phyloP scores from a whole-genome alignment of 2,797 vertebrate species.

The Chloroceryle amazona region DNA sequence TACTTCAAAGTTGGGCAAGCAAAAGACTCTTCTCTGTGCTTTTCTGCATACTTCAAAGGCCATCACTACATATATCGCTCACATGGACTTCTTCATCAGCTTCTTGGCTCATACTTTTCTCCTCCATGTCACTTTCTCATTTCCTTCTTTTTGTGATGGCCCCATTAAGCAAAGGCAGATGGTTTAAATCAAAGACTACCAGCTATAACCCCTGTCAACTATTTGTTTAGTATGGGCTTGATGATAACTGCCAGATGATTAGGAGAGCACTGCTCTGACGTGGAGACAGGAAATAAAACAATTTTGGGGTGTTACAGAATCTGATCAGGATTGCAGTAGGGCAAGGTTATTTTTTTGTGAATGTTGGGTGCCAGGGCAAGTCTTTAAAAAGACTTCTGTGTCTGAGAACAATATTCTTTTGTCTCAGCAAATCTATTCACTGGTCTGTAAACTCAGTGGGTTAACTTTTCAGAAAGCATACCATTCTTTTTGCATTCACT shows the following conservation, averaged over 20 bases:
- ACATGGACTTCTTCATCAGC: background rate
- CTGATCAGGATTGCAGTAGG: background rate
- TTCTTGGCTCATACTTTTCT: background rate
- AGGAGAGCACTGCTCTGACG: background rate
- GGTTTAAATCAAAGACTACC: background rate
- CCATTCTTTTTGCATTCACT: background rate
- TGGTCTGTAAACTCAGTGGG: background rate
- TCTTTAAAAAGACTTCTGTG: background rate
- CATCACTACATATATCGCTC: background rate
- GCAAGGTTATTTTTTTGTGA: background rate
- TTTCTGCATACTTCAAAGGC: background rate
- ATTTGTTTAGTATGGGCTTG: background rate
- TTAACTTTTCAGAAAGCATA: background rate
- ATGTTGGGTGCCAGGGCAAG: background rate
- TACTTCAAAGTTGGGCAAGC: background rate
- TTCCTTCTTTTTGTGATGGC: background rate
- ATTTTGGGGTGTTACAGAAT: background rate
- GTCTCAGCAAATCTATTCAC: background rate
- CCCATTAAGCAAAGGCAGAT: accelerated
- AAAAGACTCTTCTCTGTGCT: background rate
- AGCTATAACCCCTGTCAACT: background rate
- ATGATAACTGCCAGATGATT: background rate
- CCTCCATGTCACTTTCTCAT: background rate
- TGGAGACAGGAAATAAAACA: background rate
- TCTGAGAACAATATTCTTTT: background rate